These are phyloP conservation scores for Synergus itoensis DNA, from an alignment of 2,888 invertebrate species.

Conservation along the genomic window DNA sequence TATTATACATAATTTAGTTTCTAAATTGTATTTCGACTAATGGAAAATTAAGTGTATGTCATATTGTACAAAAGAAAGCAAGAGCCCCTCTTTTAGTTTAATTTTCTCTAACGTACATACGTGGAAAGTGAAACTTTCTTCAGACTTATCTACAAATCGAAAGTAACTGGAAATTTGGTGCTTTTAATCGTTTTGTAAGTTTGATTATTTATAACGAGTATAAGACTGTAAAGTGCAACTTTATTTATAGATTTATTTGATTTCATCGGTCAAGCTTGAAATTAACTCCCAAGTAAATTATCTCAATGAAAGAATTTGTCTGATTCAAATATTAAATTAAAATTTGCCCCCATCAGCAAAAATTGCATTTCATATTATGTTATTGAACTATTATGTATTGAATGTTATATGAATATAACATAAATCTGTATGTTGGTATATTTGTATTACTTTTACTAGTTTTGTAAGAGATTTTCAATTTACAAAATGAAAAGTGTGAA, in stretches of 20 bases:
- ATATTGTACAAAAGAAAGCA: not conserved
- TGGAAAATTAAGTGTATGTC: too few relatives aligned
- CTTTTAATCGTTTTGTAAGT: not conserved
- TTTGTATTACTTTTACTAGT: slow-evolving; percentile 21
- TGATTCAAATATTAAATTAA: too few relatives aligned
- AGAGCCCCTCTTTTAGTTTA: not conserved
- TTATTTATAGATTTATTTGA: slow-evolving; percentile 32
- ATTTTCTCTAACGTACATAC: not conserved
- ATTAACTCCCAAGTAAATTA: too few relatives aligned
- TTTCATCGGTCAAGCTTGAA: too few relatives aligned
- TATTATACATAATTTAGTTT: too few relatives aligned
- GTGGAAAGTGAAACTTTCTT: not conserved
- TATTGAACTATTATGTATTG: too few relatives aligned
- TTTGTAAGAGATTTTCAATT: not conserved
- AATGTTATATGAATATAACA: not conserved
- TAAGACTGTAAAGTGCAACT: slow-evolving; percentile 57
- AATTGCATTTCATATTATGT: not conserved
- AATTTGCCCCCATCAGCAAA: too few relatives aligned
- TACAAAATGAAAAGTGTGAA: too few relatives aligned
- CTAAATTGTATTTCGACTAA: too few relatives aligned
- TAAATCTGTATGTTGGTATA: slow-evolving; percentile 11
- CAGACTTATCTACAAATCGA: not conserved
- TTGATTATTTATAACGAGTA: slow-evolving; percentile 57
- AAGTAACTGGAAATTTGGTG: not conserved
- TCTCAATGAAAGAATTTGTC: too few relatives aligned